Conservation (phyloP, 2,888 invertebrate genomes). For the Drosophila fulvimacula region DNA sequence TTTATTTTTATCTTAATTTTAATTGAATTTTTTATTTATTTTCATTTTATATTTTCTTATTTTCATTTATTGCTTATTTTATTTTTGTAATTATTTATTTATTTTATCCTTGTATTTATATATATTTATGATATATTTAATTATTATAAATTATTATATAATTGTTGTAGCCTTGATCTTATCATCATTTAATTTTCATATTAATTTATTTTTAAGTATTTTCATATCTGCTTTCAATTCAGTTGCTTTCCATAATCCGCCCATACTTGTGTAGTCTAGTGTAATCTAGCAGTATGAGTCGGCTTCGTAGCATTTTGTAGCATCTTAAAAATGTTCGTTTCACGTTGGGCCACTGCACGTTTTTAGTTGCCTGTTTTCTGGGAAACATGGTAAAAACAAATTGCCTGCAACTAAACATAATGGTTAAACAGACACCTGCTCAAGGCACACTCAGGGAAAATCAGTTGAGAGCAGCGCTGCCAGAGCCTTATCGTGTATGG, state of each 20-base stretch:
- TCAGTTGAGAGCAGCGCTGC: slow-evolving; percentile 71
- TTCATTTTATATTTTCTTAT: too few relatives aligned
- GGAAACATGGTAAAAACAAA: slow-evolving; percentile 67
- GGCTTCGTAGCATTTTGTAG: slow-evolving; percentile 41
- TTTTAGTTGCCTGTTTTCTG: slow-evolving; percentile 30
- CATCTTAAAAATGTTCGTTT: slow-evolving; percentile 40
- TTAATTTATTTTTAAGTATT: not conserved
- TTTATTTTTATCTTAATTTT: too few relatives aligned
- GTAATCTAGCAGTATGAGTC: slow-evolving; percentile 12
- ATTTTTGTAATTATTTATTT: too few relatives aligned
- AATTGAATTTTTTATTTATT: too few relatives aligned
- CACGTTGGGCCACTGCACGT: slow-evolving; percentile 19
- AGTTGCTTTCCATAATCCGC: too few relatives aligned
- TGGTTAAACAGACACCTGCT: slow-evolving; percentile 80
- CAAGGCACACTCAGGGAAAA: slow-evolving; percentile 69
- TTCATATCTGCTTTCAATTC: not conserved
- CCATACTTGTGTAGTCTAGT: slow-evolving; percentile 19
- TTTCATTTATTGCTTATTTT: too few relatives aligned
- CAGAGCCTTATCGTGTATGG: slow-evolving; percentile 36
- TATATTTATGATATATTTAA: too few relatives aligned
- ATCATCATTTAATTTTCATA: too few relatives aligned
- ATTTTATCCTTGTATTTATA: too few relatives aligned
- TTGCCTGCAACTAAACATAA: slow-evolving; percentile 80
- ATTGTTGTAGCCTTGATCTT: too few relatives aligned
- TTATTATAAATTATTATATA: too few relatives aligned